Percentiles rank a stretch among this genome's conserved stretches.
These are phyloP conservation scores for Tinamus guttatus DNA, from an alignment of 2,113 vertebrate genomes.

Conservation along the genomic window DNA sequence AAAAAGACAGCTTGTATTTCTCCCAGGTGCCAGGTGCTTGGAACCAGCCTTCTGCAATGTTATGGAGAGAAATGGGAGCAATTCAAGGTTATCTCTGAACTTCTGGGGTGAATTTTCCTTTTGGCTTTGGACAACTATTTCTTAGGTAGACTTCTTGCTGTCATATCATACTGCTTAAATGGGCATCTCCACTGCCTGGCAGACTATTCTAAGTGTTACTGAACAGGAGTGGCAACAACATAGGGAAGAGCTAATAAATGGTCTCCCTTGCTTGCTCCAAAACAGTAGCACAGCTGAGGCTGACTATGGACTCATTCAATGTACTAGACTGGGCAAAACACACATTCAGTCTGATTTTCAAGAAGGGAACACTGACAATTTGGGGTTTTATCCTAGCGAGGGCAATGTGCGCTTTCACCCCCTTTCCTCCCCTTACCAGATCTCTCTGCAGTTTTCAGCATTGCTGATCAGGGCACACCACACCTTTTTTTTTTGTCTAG, in stretches of 20 bases:
- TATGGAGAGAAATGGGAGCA: background rate
- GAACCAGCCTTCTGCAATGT: background rate
- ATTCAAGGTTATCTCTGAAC: background rate
- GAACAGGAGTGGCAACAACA: background rate
- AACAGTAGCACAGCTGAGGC: background rate
- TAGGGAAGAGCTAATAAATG: background rate
- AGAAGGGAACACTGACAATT: background rate
- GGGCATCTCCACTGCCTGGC: background rate
- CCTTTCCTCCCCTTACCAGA: background rate
- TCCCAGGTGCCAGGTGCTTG: background rate
- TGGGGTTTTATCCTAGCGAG: background rate
- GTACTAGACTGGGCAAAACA: background rate
- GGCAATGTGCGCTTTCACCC: rapidly evolving
- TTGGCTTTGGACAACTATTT: background rate
- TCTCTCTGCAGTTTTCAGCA: background rate
- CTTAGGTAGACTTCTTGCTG: background rate
- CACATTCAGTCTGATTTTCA: background rate
- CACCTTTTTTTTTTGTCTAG: background rate
- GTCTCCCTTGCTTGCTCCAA: background rate
- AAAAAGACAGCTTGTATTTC: background rate
- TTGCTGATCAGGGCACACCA: background rate
- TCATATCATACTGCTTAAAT: background rate
- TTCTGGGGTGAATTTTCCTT: background rate
- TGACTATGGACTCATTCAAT: background rate
- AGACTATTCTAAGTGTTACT: background rate